A percentile compares a stretch with the other conserved stretches of the same genome.
phyloP scores from a whole-genome alignment of 2,888 invertebrate genomes.

The Drosophila setosimentum region DNA sequence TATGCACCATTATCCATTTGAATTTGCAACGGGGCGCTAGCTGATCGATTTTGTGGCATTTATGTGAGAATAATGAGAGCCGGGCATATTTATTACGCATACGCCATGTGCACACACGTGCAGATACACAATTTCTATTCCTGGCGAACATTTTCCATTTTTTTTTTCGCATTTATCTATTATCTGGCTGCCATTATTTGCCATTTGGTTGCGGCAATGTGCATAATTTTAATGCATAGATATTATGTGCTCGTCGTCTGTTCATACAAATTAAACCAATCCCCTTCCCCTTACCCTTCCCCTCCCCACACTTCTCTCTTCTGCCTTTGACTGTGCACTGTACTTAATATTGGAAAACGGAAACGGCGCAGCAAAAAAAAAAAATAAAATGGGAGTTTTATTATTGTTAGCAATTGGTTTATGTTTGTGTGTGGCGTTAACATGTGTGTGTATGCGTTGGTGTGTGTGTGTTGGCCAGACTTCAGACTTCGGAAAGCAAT shows the following conservation, averaged over 20 bases:
- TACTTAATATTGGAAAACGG: slow-evolving; percentile 67
- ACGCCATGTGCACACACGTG: slow-evolving; percentile 61
- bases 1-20: slow-evolving; percentile 37
- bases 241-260: slow-evolving; percentile 68
- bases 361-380: slow-evolving; percentile 54
- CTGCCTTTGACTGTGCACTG: slow-evolving; percentile 21
- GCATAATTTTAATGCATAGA: slow-evolving; percentile 78
- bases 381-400: slow-evolving; percentile 61
- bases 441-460: slow-evolving; percentile 14
- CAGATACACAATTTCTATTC: slow-evolving; percentile 13
- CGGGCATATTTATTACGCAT: slow-evolving; percentile 67
- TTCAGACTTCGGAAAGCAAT: slow-evolving; percentile 79
- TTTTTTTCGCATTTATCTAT: slow-evolving; percentile 67
- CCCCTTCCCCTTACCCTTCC: neutral
- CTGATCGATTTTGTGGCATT: slow-evolving; percentile 70
- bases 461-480: slow-evolving; percentile 48
- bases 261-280: slow-evolving; percentile 69
- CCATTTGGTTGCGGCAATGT: slow-evolving; percentile 36
- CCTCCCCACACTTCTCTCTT: neutral
- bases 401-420: slow-evolving; percentile 74
- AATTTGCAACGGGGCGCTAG: slow-evolving; percentile 26
- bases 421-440: slow-evolving; percentile 6
- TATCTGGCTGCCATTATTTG: slow-evolving; percentile 62
- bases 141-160: slow-evolving; percentile 41
- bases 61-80: slow-evolving; percentile 67